Conservation (phyloP, 2,797 vertebrate genomes). For the Mormyrus proboscirostris region DNA sequence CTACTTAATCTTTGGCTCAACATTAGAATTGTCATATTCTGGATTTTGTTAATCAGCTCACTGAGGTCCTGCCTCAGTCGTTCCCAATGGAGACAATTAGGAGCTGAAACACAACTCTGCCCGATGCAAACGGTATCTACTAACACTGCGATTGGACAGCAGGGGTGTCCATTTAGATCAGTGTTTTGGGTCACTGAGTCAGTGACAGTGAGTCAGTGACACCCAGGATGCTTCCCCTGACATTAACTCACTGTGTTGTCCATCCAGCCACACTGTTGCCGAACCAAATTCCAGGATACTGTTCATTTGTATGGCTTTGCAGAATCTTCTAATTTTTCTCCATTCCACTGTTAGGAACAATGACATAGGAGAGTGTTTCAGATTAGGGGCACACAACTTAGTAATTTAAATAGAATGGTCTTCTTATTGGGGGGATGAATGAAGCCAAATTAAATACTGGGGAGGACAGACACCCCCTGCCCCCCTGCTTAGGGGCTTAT, state of each 20-base stretch:
- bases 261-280: not conserved
- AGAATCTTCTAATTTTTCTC: not conserved
- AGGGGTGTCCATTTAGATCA: not conserved
- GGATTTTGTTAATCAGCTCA: not conserved
- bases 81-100: not conserved
- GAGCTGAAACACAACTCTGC: not conserved
- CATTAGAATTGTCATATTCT: not conserved
- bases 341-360: not conserved
- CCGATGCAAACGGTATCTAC: not conserved
- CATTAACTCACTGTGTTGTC: not conserved
- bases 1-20: not conserved
- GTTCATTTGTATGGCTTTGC: not conserved
- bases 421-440: not conserved
- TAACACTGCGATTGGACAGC: not conserved
- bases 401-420: not conserved
- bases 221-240: not conserved
- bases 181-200: not conserved
- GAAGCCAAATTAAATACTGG: not conserved
- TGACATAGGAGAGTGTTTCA: not conserved
- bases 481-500: not conserved
- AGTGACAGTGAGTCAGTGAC: not conserved
- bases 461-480: not conserved
- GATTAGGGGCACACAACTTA: not conserved
- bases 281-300: not conserved
- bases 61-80: not conserved